phyloP scores from a whole-genome alignment of 2,888 invertebrate species.

The Mellilla xanthometata region DNA sequence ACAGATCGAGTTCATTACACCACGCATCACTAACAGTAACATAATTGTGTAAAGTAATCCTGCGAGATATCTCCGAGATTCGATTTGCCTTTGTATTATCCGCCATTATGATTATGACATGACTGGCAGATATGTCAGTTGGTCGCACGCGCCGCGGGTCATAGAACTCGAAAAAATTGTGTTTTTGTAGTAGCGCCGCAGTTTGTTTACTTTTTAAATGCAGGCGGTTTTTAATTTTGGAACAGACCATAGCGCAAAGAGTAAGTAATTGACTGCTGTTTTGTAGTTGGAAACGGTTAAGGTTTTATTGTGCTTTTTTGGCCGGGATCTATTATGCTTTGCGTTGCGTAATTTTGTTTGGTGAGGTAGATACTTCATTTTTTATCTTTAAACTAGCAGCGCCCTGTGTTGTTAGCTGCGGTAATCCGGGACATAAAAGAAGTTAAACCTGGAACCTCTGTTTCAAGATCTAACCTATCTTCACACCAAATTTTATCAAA shows the following conservation, averaged over 20 bases:
- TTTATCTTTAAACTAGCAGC: too few relatives aligned
- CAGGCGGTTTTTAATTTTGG: conserved; percentile 28
- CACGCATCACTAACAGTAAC: conserved; percentile 64
- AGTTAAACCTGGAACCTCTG: too few relatives aligned
- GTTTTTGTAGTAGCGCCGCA: conserved; percentile 50
- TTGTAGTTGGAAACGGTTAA: too few relatives aligned
- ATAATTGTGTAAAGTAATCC: conserved; percentile 78
- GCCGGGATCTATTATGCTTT: too few relatives aligned
- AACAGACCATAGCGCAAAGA: too few relatives aligned
- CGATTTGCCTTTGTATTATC: conserved; percentile 68
- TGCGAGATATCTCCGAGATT: conserved; percentile 72
- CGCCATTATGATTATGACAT: conserved; percentile 72
- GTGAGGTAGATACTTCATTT: too few relatives aligned
- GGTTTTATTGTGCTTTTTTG: too few relatives aligned
- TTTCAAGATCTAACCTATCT: too few relatives aligned
- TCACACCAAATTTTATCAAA: too few relatives aligned
- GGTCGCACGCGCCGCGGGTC: conserved; percentile 69
- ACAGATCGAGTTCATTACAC: conserved; percentile 64
- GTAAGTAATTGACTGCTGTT: conserved; percentile 9
- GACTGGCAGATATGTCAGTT: conserved; percentile 69
- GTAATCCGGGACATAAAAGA: too few relatives aligned
- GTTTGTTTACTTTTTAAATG: conserved; percentile 46
- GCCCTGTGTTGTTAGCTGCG: too few relatives aligned
- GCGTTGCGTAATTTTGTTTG: too few relatives aligned
- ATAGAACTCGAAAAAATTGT: conserved; percentile 48